These are phyloP conservation scores for Heptranchias perlo DNA, from an alignment of 2,113 vertebrate species.

Conservation along the genomic window DNA sequence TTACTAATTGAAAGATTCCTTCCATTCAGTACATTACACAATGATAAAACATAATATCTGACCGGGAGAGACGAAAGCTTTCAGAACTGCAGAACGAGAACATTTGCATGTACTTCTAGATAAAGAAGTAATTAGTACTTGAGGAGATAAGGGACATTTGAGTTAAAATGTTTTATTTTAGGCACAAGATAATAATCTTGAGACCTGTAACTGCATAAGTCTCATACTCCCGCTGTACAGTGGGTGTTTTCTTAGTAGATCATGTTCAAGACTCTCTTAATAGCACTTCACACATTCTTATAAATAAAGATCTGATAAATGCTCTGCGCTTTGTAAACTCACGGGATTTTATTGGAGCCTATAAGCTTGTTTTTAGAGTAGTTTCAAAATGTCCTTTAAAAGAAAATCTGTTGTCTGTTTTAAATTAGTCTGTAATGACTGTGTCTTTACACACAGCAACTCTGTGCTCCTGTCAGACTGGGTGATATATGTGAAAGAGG, in stretches of 20 bases:
- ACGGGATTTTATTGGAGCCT: neutral
- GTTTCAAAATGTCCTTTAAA: neutral
- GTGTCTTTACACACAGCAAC: neutral
- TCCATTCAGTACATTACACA: neutral
- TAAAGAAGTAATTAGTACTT: slow-evolving; percentile 30
- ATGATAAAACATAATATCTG: slow-evolving; percentile 18
- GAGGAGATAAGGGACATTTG: slow-evolving; percentile 10
- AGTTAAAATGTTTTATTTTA: slow-evolving; percentile 37
- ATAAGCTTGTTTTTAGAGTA: neutral
- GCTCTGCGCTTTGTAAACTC: neutral
- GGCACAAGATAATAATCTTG: slow-evolving; percentile 27
- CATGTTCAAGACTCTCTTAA: slow-evolving; percentile 13
- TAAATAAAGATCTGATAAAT: slow-evolving; percentile 31
- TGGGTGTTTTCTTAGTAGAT: slow-evolving; percentile 24
- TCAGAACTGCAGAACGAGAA: slow-evolving; percentile 3
- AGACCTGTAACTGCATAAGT: slow-evolving; percentile 29
- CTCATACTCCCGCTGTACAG: slow-evolving; percentile 9
- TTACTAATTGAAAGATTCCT: slow-evolving; percentile 18
- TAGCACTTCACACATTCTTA: slow-evolving; percentile 6
- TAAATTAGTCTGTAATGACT: neutral
- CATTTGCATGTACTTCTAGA: slow-evolving; percentile 28
- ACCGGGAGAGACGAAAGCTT: slow-evolving; percentile 19
- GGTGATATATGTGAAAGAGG: too few relatives aligned
- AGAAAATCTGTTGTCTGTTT: neutral
- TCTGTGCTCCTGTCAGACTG: neutral